Evolutionary conservation across 2,888 invertebrate species (phyloP).

Genomic region (Thysanoteuthis rhombus): DNA sequence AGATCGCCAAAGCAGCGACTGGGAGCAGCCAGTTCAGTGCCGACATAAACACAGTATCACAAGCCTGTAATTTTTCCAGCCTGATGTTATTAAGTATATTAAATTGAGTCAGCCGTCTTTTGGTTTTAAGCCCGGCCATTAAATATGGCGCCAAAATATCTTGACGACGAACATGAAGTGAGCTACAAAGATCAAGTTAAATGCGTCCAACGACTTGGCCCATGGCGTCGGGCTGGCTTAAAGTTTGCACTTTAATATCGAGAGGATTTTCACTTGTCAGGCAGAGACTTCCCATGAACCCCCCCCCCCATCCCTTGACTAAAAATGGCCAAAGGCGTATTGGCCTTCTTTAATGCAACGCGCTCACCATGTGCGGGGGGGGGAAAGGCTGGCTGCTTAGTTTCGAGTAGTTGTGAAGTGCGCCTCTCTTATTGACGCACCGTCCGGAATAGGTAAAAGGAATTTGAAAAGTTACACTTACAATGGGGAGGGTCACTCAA

Average conservation of each 20-base stretch:
- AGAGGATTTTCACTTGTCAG: background rate
- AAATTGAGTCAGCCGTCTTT: background rate
- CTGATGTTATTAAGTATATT: background rate
- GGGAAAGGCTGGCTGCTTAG: background rate
- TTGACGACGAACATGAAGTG: background rate
- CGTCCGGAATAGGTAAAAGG: background rate
- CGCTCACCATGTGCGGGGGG: background rate
- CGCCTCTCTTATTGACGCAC: background rate
- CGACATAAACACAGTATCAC: background rate
- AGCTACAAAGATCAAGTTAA: background rate
- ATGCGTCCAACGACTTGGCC: background rate
- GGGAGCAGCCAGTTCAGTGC: too few species aligned
- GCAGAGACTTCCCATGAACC: background rate
- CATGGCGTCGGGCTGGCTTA: background rate
- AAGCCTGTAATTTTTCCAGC: background rate
- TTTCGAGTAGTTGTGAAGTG: background rate
- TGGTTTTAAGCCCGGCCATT: background rate
- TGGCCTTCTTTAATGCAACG: background rate
- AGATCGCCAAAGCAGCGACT: too few species aligned
- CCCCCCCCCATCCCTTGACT: background rate
- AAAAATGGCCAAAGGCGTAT: background rate
- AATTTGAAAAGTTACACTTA: background rate
- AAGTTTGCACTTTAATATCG: conserved; percentile 12
- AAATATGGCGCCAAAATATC: background rate
- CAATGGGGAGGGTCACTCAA: background rate